Base-by-base conservation (phyloP, 2,888 invertebrate genomes). In the Dicycla oo region DNA sequence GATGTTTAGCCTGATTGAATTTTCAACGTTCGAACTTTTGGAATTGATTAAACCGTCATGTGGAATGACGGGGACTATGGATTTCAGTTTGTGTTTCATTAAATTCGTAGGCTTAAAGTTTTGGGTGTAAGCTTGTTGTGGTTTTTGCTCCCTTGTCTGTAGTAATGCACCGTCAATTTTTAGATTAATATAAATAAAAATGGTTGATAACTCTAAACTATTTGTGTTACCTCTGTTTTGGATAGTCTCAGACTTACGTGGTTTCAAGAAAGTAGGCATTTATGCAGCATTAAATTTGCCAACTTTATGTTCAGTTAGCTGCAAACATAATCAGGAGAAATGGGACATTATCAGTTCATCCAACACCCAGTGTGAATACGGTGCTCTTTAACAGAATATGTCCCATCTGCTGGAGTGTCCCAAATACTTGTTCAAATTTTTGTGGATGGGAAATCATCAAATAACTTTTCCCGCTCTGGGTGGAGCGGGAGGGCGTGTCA, bases 1-100 rank as follows among this genome's bases (percentile, higher is more conserved):
- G n/a, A n/a, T 70, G 80, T 82, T 67, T 67, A 73, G 60, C 80
- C 58, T 69, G 85, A 83, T 83, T 80, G 75, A 85, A 85, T 83
- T 83, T 74, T 83, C 80, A 85, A 73, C 75, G 75, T 73, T 51
- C 51, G 4, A 85, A 85, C 85, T 83, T 82, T 75, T 45, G 47
- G 60, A 73, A 85, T 80, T 75, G 73, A 80, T 85, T 84, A 85
- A 38, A 72, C 60, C 81, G 72, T 83, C 68, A 66, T 68, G 61
- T 54, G 34, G 53, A 75, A 69, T 82, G 68, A 78, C 53, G n/a
- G 1, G 6, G 26, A 61, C 45, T 57, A 57, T 49, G 38, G 20
- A 43, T 68, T 65, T 61, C 6, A 58, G 61, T 82, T 65, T 43
- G 51, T 30, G 43, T 64, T 61, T 57, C 34, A 51, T 65, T 53